phyloP scores from a whole-genome alignment of 2,888 invertebrate species.

The Odontocolon sp. region DNA sequence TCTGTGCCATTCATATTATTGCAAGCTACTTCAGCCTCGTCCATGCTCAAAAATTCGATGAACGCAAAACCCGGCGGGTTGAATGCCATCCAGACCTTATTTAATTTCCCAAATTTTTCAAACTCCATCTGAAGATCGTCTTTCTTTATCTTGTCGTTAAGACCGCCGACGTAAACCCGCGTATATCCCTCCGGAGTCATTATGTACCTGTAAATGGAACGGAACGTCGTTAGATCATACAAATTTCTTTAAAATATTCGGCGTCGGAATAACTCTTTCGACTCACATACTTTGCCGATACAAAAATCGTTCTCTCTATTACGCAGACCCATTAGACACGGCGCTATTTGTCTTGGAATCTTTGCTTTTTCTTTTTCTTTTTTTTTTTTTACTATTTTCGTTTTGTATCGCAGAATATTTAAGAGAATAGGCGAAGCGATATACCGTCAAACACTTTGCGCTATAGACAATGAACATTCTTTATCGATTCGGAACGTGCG shows the following conservation, averaged over 20 bases:
- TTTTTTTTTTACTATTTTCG: neutral
- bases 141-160: slow-evolving; percentile 94
- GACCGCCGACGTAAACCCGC: slow-evolving; percentile 94
- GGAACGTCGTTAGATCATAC: slow-evolving; percentile 13
- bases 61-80: slow-evolving; percentile 97
- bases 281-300: slow-evolving; percentile 32
- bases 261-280: neutral
- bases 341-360: neutral
- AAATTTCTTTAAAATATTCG: neutral
- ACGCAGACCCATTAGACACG: slow-evolving; percentile 2
- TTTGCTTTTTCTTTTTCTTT: neutral
- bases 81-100: slow-evolving; percentile 96
- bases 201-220: slow-evolving; percentile 65
- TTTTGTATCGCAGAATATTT: neutral
- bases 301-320: slow-evolving; percentile 6
- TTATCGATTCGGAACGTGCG: neutral
- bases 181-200: slow-evolving; percentile 82
- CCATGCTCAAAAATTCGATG: slow-evolving; percentile 94
- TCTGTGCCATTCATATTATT: slow-evolving; percentile 94
- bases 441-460: neutral
- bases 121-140: slow-evolving; percentile 96
- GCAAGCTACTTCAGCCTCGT: slow-evolving; percentile 95
- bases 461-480: neutral
- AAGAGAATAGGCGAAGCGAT: neutral
- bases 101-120: slow-evolving; percentile 95